These are phyloP conservation scores for Allygus modestus DNA, from an alignment of 2,888 invertebrate genomes.

Conservation along the genomic window DNA sequence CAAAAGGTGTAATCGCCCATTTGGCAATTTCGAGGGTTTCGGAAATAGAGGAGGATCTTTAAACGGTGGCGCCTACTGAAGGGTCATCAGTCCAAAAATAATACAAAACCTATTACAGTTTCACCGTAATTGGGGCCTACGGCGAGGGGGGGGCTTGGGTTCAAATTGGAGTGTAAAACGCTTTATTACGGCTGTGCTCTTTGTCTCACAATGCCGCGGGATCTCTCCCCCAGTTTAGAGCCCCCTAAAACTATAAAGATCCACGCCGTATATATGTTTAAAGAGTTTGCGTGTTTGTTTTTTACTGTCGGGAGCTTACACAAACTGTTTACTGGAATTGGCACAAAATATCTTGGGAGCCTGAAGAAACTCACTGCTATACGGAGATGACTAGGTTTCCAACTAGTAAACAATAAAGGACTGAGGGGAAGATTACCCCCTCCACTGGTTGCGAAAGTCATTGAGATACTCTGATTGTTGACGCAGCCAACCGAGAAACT, in stretches of 20 bases:
- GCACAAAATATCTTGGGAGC: too few relatives aligned
- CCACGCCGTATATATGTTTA: too few relatives aligned
- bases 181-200: slow-evolving; percentile 30
- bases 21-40: slow-evolving; percentile 20
- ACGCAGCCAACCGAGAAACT: too few relatives aligned
- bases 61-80: slow-evolving; percentile 33
- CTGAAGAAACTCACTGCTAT: too few relatives aligned
- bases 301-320: too few relatives aligned
- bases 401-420: too few relatives aligned
- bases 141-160: neutral
- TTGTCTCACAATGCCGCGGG: slow-evolving; percentile 11
- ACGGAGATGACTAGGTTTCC: too few relatives aligned
- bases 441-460: too few relatives aligned
- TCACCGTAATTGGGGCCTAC: slow-evolving; percentile 2
- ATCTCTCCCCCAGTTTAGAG: neutral
- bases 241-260: neutral
- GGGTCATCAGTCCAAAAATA: slow-evolving; percentile 49
- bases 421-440: too few relatives aligned
- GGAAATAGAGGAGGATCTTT: neutral
- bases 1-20: neutral
- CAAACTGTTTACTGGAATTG: too few relatives aligned
- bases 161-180: slow-evolving; percentile 43
- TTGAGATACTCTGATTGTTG: too few relatives aligned
- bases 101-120: slow-evolving; percentile 35
- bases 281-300: too few relatives aligned